Percentiles rank a stretch among this genome's conserved stretches.
phyloP scores from a whole-genome alignment of 2,888 invertebrate genomes.

The Eristalinus aeneus region DNA sequence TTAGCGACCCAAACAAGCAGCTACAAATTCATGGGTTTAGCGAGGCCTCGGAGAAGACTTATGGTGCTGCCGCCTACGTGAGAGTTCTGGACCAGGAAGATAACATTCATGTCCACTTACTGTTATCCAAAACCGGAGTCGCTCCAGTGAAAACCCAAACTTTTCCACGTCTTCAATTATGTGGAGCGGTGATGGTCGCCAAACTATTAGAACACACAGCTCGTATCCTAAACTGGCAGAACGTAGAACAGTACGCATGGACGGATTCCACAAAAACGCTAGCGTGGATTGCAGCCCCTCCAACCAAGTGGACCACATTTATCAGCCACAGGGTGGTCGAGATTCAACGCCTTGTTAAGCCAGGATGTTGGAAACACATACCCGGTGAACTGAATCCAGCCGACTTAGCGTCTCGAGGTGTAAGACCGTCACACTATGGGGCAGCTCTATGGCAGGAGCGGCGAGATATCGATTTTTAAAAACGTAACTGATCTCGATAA shows the following conservation, averaged over 20 bases:
- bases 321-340: constrained; percentile 8
- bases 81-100: too few relatives aligned
- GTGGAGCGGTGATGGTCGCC: constrained; percentile 10
- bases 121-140: too few relatives aligned
- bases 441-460: too few relatives aligned
- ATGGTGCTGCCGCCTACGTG: too few relatives aligned
- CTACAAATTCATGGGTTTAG: too few relatives aligned
- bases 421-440: too few relatives aligned
- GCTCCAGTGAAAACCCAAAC: not conserved
- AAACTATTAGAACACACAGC: constrained; percentile 6
- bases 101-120: too few relatives aligned
- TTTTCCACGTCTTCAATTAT: not conserved
- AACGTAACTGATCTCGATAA: too few relatives aligned
- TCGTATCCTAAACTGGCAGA: not conserved
- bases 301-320: constrained; percentile 8
- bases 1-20: too few relatives aligned
- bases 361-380: too few relatives aligned
- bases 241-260: not conserved
- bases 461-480: too few relatives aligned
- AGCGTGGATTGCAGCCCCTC: constrained; percentile 8
- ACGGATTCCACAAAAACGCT: constrained; percentile 32
- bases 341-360: constrained; percentile 8
- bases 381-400: constrained; percentile 5
- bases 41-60: too few relatives aligned
- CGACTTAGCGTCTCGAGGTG: constrained; percentile 12